These are phyloP conservation scores for Ophraella communa DNA, from an alignment of 2,888 invertebrate species.

Conservation along the genomic window DNA sequence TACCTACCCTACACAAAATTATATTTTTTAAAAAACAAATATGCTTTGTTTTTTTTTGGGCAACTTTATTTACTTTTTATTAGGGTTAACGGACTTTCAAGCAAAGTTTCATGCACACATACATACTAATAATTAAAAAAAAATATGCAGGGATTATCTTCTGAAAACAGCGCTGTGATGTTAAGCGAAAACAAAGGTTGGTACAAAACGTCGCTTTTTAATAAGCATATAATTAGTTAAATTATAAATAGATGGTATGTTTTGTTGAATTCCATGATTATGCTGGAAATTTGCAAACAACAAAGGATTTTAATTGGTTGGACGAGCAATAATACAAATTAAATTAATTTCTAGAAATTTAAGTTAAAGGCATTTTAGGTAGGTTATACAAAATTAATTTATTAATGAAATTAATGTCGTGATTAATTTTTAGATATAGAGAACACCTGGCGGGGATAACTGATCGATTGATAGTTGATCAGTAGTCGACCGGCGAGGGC, in stretches of 20 bases:
- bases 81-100: not conserved
- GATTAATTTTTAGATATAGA: too few relatives aligned
- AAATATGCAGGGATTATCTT: not conserved
- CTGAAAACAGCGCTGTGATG: not conserved
- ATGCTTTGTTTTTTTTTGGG: too few relatives aligned
- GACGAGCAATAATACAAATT: not conserved
- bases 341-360: conserved; percentile 1
- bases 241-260: conserved; percentile 2
- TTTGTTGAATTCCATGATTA: not conserved
- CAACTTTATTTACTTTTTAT: too few relatives aligned
- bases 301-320: not conserved
- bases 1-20: too few relatives aligned
- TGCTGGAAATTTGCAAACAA: not conserved
- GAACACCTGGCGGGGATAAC: too few relatives aligned
- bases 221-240: conserved; percentile 11
- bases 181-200: not conserved
- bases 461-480: too few relatives aligned
- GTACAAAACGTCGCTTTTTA: not conserved
- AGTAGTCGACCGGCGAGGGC: too few relatives aligned
- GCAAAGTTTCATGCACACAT: not conserved
- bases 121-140: not conserved
- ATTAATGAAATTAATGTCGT: too few relatives aligned
- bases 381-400: not conserved
- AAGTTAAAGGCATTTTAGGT: not conserved
- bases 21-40: too few relatives aligned